Evolutionary conservation across 2,113 vertebrate genomes (phyloP), one percentile per base, ranked within the genome.

Genomic region (Phalacrocorax carbo): DNA sequence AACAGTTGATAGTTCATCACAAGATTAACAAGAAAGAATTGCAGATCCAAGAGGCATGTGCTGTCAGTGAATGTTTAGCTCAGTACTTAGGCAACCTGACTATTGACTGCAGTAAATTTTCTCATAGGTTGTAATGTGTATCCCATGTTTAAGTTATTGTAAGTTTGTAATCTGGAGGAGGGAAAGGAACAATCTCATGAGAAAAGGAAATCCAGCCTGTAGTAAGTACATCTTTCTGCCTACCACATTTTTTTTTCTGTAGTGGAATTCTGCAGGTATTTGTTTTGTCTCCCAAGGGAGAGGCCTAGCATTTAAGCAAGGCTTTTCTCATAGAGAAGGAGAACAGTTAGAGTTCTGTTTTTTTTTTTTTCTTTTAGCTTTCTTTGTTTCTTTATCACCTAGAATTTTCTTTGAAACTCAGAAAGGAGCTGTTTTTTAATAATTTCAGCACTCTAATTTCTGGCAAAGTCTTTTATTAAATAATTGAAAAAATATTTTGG

Each of bases 251-350:
- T 70, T 86, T 70, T 86, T 27, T 46, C 68, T 90, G 30, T 72
- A 65, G 27, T 19, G 7, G 76, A 89, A 90, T 96, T 83, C 60
- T 93, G 42, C 83, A 96, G 70, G 71, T n/a, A 58, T 86, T 95
- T 96, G 57, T 87, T 96, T 94, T 96, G 65, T 80, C 34, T 95
- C 66, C 84, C 80, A 81, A n/a, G 78, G 48, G 84, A 96, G 96
- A 94, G 88, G 46, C 42, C 29, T 91, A 78, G 38, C 18, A 57
- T 89, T 93, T 82, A 86, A 87, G 23, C 19, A 79, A 36, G 65
- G 38, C 10, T 93, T 82, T 76, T 83, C 58, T 64, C 4, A 58
- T 16, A 54, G 70, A 77, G 86, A 68, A 82, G 30, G 29, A 72
- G 55, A 87, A 69, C 3, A 36, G 17, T 44, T 84, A 46, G 25